These are phyloP conservation scores for Linepithema humile DNA, from an alignment of 1,140 invertebrate species.

Conservation along the genomic window DNA sequence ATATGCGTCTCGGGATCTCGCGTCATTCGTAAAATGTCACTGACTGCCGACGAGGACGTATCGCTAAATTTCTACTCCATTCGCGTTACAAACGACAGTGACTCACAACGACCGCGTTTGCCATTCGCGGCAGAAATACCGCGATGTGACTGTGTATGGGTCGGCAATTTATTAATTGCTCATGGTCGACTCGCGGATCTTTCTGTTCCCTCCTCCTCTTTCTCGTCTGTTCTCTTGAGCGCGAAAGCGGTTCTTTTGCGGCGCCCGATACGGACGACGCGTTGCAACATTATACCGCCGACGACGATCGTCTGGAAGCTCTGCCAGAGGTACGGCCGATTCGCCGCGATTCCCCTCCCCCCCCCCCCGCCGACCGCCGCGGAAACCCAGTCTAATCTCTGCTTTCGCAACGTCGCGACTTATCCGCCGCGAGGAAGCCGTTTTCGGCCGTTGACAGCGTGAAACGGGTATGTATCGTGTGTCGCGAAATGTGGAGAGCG, in stretches of 20 bases:
- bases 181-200: conserved; percentile 31
- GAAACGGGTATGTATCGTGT: conserved; percentile 11
- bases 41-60: not conserved
- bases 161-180: conserved; percentile 77
- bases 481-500: not conserved
- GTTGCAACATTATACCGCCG: conserved; percentile 56
- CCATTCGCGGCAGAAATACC: conserved; percentile 69
- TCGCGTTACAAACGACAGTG: conserved; percentile 54
- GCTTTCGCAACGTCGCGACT: conserved; percentile 32
- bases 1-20: not conserved
- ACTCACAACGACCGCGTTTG: conserved; percentile 71
- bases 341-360: conserved; percentile 9
- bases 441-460: conserved; percentile 8
- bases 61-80: not conserved
- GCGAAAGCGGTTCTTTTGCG: conserved; percentile 61
- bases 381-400: conserved; percentile 55
- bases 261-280: conserved; percentile 67
- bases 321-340: conserved; percentile 29
- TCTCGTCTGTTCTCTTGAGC: conserved; percentile 4
- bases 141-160: conserved; percentile 55
- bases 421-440: conserved; percentile 38
- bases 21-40: conserved; percentile 2
- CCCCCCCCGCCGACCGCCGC: not conserved
- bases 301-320: conserved; percentile 42
- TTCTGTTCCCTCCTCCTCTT: conserved; percentile 16